A percentile compares a stretch with the other conserved stretches of the same genome.
These are phyloP conservation scores for Nasonia oneida DNA, from an alignment of 2,888 invertebrate genomes.

Conservation along the genomic window DNA sequence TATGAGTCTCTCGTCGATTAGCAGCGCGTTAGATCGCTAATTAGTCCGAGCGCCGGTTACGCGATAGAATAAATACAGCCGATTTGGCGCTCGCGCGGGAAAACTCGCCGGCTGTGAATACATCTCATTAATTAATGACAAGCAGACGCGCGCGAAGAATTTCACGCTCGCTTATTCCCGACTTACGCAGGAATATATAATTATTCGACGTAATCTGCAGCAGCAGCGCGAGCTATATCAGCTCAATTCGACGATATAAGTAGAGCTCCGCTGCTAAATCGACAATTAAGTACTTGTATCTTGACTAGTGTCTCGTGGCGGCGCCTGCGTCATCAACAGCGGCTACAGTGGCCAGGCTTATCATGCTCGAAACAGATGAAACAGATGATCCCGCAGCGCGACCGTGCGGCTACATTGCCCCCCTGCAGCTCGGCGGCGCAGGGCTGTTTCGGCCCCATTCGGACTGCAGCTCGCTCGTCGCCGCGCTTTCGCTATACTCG, in stretches of 20 bases:
- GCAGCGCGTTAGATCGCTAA: no score
- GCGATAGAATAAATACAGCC: slow-evolving; percentile 12
- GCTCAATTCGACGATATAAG: neutral
- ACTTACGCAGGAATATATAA: neutral
- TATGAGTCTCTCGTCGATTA: no score
- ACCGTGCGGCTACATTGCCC: neutral
- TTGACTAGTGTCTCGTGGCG: neutral
- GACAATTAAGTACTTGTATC: neutral
- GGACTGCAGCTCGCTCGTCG: neutral
- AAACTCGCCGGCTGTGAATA: neutral
- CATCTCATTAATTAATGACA: slow-evolving; percentile 42
- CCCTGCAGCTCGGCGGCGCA: neutral
- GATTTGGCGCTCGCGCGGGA: no score
- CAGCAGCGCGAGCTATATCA: neutral
- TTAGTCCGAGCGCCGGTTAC: no score
- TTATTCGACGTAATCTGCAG: neutral
- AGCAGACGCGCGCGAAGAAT: no score
- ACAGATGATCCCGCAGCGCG: slow-evolving; percentile 58
- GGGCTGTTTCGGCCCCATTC: slow-evolving; percentile 22
- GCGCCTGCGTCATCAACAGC: slow-evolving; percentile 7
- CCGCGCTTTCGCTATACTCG: neutral
- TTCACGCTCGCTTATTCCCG: neutral
- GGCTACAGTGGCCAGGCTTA: slow-evolving; percentile 43
- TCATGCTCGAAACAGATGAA: slow-evolving; percentile 61
- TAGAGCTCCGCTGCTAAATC: no score